Conservation (phyloP, 2,888 invertebrate species). For the Plutella xylostella region DNA sequence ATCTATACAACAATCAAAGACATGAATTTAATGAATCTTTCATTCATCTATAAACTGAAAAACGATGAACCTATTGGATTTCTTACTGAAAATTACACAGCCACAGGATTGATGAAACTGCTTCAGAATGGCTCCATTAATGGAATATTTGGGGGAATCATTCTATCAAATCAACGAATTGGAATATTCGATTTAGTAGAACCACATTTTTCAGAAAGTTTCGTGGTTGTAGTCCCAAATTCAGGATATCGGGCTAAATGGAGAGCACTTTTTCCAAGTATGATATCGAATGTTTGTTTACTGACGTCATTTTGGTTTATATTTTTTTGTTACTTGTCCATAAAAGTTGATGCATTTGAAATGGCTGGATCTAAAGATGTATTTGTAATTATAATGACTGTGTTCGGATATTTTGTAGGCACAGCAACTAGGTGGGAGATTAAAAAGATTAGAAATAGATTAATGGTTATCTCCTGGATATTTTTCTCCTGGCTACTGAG, state of each 20-base stretch:
- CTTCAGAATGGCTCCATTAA: slow-evolving; percentile 8
- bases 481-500: slow-evolving; percentile 14
- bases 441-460: not conserved
- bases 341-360: slow-evolving; percentile 6
- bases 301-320: slow-evolving; percentile 4
- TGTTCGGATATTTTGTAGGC: slow-evolving; percentile 12
- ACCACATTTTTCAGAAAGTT: slow-evolving; percentile 11
- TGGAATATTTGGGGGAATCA: slow-evolving; percentile 7
- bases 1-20: slow-evolving; percentile 9
- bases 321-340: not conserved
- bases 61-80: slow-evolving; percentile 2
- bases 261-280: slow-evolving; percentile 11
- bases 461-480: slow-evolving; percentile 12
- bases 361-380: not conserved
- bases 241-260: slow-evolving; percentile 10
- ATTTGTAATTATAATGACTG: not conserved
- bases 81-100: slow-evolving; percentile 10
- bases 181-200: slow-evolving; percentile 12
- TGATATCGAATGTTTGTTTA: slow-evolving; percentile 8
- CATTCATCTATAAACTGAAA: slow-evolving; percentile 1
- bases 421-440: not conserved
- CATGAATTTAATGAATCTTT: slow-evolving; percentile 7
- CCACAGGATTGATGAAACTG: slow-evolving; percentile 7
- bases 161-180: slow-evolving; percentile 9
- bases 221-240: slow-evolving; percentile 11